Evolutionary conservation across 2,888 invertebrate genomes (phyloP).

Genomic region (Cosmia pyralina): DNA sequence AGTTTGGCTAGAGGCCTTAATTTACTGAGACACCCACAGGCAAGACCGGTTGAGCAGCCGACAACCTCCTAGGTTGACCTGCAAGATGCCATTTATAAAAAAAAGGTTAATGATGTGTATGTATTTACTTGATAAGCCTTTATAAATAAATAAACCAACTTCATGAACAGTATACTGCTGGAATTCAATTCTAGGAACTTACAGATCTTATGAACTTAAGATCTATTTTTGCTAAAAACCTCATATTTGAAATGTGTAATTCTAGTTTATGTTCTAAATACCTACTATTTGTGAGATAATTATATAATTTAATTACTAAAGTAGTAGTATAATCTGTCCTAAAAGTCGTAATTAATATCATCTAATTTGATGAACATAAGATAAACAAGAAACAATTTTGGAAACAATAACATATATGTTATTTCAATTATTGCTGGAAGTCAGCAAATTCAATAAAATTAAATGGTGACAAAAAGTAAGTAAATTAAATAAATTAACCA

Average conservation of each 20-base stretch:
- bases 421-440: conserved; percentile 1
- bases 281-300: not conserved
- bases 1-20: too few species aligned
- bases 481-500: conserved; percentile 31
- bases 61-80: too few species aligned
- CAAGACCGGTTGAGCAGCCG: too few species aligned
- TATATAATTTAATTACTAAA: not conserved
- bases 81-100: too few species aligned
- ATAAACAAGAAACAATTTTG: conserved; percentile 9
- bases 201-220: not conserved
- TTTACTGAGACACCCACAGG: too few species aligned
- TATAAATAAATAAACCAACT: not conserved
- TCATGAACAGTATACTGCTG: not conserved
- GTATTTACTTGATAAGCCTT: not conserved
- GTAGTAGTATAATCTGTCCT: conserved; percentile 15
- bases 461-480: not conserved
- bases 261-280: not conserved
- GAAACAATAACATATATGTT: not conserved
- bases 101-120: not conserved
- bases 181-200: not conserved
- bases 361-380: not conserved
- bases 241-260: not conserved
- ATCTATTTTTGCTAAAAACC: not conserved
- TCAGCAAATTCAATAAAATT: not conserved
- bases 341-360: not conserved